A percentile compares a stretch with the other conserved stretches of the same genome.
These are phyloP conservation scores for Apotomis turbidana DNA, from an alignment of 2,888 invertebrate species.

Conservation along the genomic window DNA sequence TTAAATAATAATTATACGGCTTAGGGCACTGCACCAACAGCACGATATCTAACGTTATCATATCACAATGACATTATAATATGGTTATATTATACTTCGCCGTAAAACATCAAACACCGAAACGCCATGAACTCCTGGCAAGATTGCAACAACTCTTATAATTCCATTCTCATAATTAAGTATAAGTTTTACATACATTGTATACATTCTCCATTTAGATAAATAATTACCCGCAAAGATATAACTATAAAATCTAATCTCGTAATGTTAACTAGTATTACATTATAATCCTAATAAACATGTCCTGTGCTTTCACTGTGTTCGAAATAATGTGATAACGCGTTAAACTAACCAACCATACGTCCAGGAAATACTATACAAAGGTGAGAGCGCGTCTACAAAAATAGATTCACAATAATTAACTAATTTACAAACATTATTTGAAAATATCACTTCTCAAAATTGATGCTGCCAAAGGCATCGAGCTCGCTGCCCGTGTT, in stretches of 20 bases:
- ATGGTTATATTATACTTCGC: slow-evolving; percentile 63
- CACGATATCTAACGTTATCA: slow-evolving; percentile 75
- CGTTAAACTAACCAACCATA: slow-evolving; percentile 44
- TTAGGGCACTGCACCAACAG: slow-evolving; percentile 66
- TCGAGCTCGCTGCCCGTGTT: slow-evolving; percentile 49
- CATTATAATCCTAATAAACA: slow-evolving; percentile 63
- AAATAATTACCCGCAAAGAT: slow-evolving; percentile 73
- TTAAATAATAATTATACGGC: slow-evolving; percentile 39
- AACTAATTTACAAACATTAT: slow-evolving; percentile 57
- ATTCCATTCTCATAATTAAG: slow-evolving; percentile 57
- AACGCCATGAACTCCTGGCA: slow-evolving; percentile 73
- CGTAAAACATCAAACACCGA: slow-evolving; percentile 75
- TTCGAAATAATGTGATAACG: slow-evolving; percentile 46
- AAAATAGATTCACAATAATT: slow-evolving; percentile 60
- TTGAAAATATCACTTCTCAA: slow-evolving; percentile 69
- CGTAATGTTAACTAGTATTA: slow-evolving; percentile 64
- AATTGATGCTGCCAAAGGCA: slow-evolving; percentile 62
- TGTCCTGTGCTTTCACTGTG: slow-evolving; percentile 58
- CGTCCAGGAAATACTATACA: slow-evolving; percentile 55
- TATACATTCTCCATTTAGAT: slow-evolving; percentile 73
- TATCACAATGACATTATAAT: slow-evolving; percentile 76
- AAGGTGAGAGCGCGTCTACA: slow-evolving; percentile 55
- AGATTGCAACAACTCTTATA: slow-evolving; percentile 73
- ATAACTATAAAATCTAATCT: slow-evolving; percentile 79
- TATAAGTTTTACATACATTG: slow-evolving; percentile 69